phyloP scores from a whole-genome alignment of 2,888 invertebrate genomes.

The Scaptomyza parva region DNA sequence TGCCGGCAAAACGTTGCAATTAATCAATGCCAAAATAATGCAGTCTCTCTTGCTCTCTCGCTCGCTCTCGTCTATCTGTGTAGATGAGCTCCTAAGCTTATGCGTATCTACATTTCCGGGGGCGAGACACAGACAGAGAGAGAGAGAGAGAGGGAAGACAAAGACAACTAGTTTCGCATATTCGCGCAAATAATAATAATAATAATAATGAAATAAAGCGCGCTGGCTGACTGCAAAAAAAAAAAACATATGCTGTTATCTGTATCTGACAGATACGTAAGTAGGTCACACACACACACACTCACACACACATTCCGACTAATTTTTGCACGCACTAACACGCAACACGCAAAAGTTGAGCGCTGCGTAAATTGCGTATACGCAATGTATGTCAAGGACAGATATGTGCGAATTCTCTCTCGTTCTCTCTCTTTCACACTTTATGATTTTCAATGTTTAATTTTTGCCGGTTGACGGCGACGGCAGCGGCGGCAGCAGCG shows the following conservation, averaged over 20 bases:
- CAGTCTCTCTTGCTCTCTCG: too few relatives aligned
- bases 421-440: background rate
- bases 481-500: too few relatives aligned
- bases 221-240: too few relatives aligned
- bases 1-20: conserved; percentile 45
- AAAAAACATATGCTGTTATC: conserved; percentile 70
- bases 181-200: conserved; percentile 4
- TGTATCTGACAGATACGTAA: conserved; percentile 70
- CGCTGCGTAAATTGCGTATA: conserved; percentile 78
- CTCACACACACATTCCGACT: conserved; percentile 20
- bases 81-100: background rate
- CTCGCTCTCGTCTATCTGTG: too few relatives aligned
- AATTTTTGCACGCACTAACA: conserved; percentile 61
- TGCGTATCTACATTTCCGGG: background rate
- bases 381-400: conserved; percentile 83
- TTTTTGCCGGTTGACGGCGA: conserved; percentile 51
- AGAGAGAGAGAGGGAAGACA: background rate
- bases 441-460: conserved; percentile 62
- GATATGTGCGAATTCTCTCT: conserved; percentile 80
- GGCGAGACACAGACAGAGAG: background rate
- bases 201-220: conserved; percentile 4
- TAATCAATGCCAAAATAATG: conserved; percentile 56
- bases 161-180: conserved; percentile 24
- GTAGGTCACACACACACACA: conserved; percentile 59
- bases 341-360: conserved; percentile 42